Conservation (phyloP, 2,888 invertebrate species). For the Erynnis tages region DNA sequence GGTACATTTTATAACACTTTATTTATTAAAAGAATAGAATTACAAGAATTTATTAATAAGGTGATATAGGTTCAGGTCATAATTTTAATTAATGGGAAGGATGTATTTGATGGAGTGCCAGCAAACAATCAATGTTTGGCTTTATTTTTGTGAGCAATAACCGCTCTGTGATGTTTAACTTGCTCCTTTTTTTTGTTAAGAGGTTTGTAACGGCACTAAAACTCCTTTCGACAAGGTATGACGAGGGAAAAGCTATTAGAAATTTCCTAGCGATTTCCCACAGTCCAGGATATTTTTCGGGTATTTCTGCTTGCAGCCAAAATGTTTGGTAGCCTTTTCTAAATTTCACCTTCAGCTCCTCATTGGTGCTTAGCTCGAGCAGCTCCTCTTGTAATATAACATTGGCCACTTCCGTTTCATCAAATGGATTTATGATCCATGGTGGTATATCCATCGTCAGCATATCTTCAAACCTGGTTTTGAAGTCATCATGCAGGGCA, state of each 20-base stretch:
- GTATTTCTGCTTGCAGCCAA: conserved; percentile 4
- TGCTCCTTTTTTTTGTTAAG: conserved; percentile 27
- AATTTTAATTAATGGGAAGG: not conserved
- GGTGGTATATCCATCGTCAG: conserved; percentile 32
- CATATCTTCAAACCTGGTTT: conserved; percentile 32
- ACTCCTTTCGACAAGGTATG: conserved; percentile 25
- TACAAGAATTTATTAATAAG: too few relatives aligned
- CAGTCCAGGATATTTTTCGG: conserved; percentile 25
- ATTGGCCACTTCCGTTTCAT: conserved; percentile 1
- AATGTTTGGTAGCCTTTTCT: conserved; percentile 29
- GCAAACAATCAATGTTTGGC: not conserved
- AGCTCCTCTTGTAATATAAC: conserved; percentile 35
- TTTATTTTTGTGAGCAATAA: conserved; percentile 2
- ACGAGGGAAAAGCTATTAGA: conserved; percentile 3
- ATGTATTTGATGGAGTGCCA: not conserved
- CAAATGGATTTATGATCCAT: conserved; percentile 10
- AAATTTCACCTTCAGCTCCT: conserved; percentile 32
- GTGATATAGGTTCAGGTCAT: not conserved
- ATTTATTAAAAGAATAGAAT: too few relatives aligned
- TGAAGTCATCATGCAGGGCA: conserved; percentile 34
- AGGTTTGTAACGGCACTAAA: conserved; percentile 27
- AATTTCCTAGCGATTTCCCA: conserved; percentile 17
- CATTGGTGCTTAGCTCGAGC: conserved; percentile 36
- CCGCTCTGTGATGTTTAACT: conserved; percentile 28
- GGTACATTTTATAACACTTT: too few relatives aligned